A percentile compares a stretch with the other conserved stretches of the same genome.
These are phyloP conservation scores for Clivina fossor DNA, from an alignment of 2,888 invertebrate species.

Conservation along the genomic window DNA sequence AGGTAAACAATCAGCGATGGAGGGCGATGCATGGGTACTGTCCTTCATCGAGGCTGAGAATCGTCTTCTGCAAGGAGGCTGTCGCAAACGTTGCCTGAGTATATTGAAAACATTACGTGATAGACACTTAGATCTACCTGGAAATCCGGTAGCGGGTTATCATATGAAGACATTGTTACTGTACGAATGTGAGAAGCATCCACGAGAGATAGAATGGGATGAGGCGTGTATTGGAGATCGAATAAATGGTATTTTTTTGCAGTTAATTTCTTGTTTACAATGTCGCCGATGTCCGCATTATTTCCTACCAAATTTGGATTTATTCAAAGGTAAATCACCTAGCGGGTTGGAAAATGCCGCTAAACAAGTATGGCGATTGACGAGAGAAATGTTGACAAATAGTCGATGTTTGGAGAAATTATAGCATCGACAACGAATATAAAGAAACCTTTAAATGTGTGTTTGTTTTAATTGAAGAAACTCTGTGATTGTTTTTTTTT, in stretches of 20 bases:
- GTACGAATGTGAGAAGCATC: slow-evolving; percentile 97
- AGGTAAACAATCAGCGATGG: slow-evolving; percentile 86
- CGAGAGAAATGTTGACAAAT: slow-evolving; percentile 88
- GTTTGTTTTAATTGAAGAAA: not conserved
- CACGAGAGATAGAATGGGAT: slow-evolving; percentile 91
- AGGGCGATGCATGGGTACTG: slow-evolving; percentile 95
- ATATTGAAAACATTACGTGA: slow-evolving; percentile 88
- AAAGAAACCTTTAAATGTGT: too few species aligned
- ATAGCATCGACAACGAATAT: slow-evolving; percentile 53
- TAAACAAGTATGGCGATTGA: slow-evolving; percentile 90
- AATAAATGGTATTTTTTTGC: slow-evolving; percentile 90
- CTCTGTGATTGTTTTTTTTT: not conserved
- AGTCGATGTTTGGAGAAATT: slow-evolving; percentile 88
- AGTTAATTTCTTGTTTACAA: slow-evolving; percentile 94
- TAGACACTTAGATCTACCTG: slow-evolving; percentile 82
- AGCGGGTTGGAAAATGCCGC: slow-evolving; percentile 89
- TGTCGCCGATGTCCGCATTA: slow-evolving; percentile 94
- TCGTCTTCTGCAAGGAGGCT: slow-evolving; percentile 81
- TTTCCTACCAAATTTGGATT: slow-evolving; percentile 88
- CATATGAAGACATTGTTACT: slow-evolving; percentile 87
- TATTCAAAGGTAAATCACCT: slow-evolving; percentile 90
- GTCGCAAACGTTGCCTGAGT: slow-evolving; percentile 82
- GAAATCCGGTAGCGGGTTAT: slow-evolving; percentile 87
- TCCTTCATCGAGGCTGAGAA: slow-evolving; percentile 91
- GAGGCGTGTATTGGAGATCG: slow-evolving; percentile 87